Evolutionary conservation across 1,140 invertebrate species (phyloP), one percentile per base, ranked within the genome.

Genomic region (Glossosoma conforme): DNA sequence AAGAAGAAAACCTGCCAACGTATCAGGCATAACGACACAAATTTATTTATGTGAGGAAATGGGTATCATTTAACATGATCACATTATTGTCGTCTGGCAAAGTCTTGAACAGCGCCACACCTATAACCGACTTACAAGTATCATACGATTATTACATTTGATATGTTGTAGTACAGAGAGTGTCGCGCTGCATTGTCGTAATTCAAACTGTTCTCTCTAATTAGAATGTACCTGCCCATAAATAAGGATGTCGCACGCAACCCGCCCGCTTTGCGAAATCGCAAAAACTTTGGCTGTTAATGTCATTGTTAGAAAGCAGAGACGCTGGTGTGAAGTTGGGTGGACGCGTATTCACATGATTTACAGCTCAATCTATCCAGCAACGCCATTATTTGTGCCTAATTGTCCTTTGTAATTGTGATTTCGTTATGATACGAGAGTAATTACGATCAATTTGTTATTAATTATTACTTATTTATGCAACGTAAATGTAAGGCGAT

Each of bases 201-300:
- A 44, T 20, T 44, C 40, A 42, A 15, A 24, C 19, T 24, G 24
- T 21, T 37, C 49, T 52, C 41, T 52, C 49, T 52, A 52, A 52
- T 52, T 52, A 52, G 40, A 35, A 52, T 44, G 42, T 42, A 49
- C 37, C 33, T n/a, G 21, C 10, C 19, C 24, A 48, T 48, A 48
- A 48, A 48, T 48, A 19, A 48, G 45, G 45, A 48, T 38, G 36
- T 38, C 36, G 11, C 36, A 33, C 3, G 11, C n/a, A n/a, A n/a
- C n/a, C n/a, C n/a, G n/a, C n/a, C n/a, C n/a, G n/a, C 24, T 28
- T 28, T 28, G 24, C n/a, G 24, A n/a, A 8, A 8, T 28, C 24
- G n/a, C 24, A 28, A 28, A 28, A 28, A 8, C 24, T 8, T 28
- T n/a, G 24, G 6, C 6, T 28, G 6, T 6, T 28, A 28, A 28